These are phyloP conservation scores for Malurus alboscapulatus DNA, from an alignment of 2,113 vertebrate genomes.

Conservation along the genomic window DNA sequence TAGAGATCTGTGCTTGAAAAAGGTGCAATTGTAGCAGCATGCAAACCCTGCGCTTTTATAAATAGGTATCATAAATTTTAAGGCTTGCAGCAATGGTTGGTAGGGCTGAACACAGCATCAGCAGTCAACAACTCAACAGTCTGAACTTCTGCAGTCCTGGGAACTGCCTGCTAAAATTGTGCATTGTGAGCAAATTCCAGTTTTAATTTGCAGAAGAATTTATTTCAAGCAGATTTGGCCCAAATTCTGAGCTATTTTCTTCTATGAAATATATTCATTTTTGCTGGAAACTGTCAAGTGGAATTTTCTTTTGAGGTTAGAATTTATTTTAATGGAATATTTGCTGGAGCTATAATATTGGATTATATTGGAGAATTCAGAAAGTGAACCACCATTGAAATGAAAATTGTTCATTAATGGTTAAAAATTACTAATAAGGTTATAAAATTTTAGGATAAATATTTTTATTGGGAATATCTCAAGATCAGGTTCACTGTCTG, in stretches of 20 bases:
- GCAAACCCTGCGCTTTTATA: not conserved
- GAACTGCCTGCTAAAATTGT: not conserved
- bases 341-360: not conserved
- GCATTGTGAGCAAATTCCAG: not conserved
- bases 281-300: not conserved
- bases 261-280: not conserved
- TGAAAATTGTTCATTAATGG: not conserved
- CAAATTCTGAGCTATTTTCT: not conserved
- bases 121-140: too few species aligned
- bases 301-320: not conserved
- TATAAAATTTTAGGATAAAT: not conserved
- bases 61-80: not conserved
- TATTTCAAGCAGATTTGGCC: not conserved
- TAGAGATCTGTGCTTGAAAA: not conserved
- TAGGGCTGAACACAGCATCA: not conserved
- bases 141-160: not conserved
- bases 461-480: not conserved
- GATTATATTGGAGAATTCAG: not conserved
- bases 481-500: not conserved
- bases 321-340: not conserved
- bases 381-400: not conserved
- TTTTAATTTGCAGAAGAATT: not conserved
- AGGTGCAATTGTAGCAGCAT: fast-evolving
- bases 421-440: not conserved
- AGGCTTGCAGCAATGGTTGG: not conserved